These are phyloP conservation scores for Valencia hispanica DNA, from an alignment of 2,797 vertebrate species.

Conservation along the genomic window DNA sequence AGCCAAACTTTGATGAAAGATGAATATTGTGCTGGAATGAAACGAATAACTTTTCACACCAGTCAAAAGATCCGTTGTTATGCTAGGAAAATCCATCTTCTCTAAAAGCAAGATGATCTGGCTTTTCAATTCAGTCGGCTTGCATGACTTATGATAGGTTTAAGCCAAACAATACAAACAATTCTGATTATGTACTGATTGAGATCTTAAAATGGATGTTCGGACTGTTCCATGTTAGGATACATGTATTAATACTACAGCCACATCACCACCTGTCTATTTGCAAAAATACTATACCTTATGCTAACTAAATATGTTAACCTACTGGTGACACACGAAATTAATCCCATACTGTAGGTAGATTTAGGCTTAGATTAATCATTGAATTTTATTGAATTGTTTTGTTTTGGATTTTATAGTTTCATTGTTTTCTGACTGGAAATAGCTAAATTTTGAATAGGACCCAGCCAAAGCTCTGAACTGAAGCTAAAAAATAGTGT, in stretches of 20 bases:
- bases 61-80: slow-evolving; percentile 9
- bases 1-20: slow-evolving; percentile 36
- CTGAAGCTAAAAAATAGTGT: not conserved
- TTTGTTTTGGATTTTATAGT: no score
- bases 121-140: not conserved
- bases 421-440: not conserved
- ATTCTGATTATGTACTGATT: not conserved
- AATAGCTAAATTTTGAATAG: no score
- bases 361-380: not conserved
- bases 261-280: not conserved
- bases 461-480: not conserved
- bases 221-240: not conserved
- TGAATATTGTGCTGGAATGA: slow-evolving; percentile 11
- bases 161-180: not conserved
- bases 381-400: not conserved
- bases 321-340: not conserved
- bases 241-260: not conserved
- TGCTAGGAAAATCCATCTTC: not conserved
- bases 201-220: not conserved
- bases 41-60: slow-evolving; percentile 17
- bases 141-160: not conserved
- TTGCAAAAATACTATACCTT: not conserved
- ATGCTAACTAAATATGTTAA: not conserved
- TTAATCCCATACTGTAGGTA: not conserved
- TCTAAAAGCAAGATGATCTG: not conserved